Evolutionary conservation across 2,888 invertebrate species (phyloP).

Genomic region (Diaperis boleti): DNA sequence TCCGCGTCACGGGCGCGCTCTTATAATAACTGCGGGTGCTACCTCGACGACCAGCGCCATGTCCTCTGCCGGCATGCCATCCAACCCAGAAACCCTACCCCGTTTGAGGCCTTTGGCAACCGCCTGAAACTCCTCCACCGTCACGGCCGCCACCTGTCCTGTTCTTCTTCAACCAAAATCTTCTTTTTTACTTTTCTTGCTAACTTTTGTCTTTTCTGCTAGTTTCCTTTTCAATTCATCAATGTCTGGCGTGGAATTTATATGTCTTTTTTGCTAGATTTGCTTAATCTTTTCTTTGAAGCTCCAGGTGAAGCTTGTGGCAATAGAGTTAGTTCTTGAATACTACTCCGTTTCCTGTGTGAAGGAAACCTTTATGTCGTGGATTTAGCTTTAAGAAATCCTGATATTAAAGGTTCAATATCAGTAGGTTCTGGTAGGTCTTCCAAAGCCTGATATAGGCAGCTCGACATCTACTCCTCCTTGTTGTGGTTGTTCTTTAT

Average conservation of each 20-base stretch:
- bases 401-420: background rate
- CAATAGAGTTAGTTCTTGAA: too few relatives aligned
- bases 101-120: too few relatives aligned
- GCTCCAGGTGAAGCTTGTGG: too few relatives aligned
- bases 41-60: too few relatives aligned
- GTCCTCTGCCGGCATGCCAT: too few relatives aligned
- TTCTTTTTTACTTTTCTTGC: background rate
- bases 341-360: too few relatives aligned
- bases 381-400: background rate
- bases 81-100: too few relatives aligned
- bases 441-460: background rate
- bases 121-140: background rate
- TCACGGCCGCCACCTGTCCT: background rate
- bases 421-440: background rate
- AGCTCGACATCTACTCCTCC: too few relatives aligned
- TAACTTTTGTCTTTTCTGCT: background rate
- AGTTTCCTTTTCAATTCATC: background rate
- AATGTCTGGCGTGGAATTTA: background rate
- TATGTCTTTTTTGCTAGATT: background rate
- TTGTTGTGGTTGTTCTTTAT: too few relatives aligned
- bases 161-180: background rate
- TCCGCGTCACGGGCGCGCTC: too few relatives aligned
- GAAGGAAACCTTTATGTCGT: too few relatives aligned
- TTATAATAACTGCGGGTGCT: too few relatives aligned
- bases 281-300: background rate